Conservation (phyloP, 2,797 vertebrate genomes). For the Sebastes reedi region DNA sequence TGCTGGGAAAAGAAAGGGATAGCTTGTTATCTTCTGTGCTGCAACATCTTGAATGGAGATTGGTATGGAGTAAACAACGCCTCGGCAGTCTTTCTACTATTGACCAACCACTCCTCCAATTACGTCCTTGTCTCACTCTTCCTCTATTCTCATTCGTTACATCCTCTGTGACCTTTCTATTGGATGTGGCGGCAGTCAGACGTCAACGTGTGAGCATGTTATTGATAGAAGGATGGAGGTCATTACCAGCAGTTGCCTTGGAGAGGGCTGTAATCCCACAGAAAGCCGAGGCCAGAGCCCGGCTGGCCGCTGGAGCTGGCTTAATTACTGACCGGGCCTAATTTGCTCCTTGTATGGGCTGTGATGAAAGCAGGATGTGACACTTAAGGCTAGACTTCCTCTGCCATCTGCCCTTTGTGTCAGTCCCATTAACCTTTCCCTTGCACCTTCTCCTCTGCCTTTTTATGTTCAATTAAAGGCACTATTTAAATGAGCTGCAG, state of each 20-base stretch:
- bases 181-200: conserved; percentile 66
- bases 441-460: conserved; percentile 67
- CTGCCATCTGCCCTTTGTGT: conserved; percentile 78
- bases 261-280: conserved; percentile 57
- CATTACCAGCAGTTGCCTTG: conserved; percentile 67
- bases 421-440: conserved; percentile 81
- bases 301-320: conserved; percentile 29
- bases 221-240: conserved; percentile 67
- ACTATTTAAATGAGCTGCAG: conserved; percentile 66
- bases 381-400: conserved; percentile 74
- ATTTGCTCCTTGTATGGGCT: conserved; percentile 71
- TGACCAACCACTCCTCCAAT: conserved; percentile 53
- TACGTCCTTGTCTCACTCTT: conserved; percentile 49
- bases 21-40: neutral
- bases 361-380: conserved; percentile 71
- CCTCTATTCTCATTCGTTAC: conserved; percentile 63
- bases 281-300: conserved; percentile 49
- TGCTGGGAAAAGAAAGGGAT: neutral
- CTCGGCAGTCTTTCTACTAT: conserved; percentile 3
- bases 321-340: conserved; percentile 73
- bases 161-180: conserved; percentile 77
- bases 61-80: conserved; percentile 34
- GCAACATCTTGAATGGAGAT: conserved; percentile 9
- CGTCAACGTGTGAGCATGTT: conserved; percentile 53
- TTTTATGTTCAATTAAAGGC: conserved; percentile 79